Base-by-base conservation (phyloP, 2,797 vertebrate genomes). In the Rhodeus uyekii region DNA sequence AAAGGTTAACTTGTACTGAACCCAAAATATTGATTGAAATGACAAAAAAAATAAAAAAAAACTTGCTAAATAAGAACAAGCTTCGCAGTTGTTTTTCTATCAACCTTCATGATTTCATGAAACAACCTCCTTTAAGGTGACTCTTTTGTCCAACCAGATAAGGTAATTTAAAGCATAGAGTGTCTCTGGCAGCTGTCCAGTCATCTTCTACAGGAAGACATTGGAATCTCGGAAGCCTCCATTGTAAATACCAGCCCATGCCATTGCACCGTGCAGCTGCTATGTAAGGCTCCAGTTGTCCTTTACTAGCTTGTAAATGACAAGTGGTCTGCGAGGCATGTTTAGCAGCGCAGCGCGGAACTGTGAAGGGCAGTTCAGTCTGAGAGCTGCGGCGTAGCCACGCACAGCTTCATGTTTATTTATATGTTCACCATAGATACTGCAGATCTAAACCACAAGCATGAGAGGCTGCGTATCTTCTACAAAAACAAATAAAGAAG, bases 401-500 rank as follows among this genome's bases (percentile, higher is more conserved):
- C 58, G 74, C 64, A 61, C 63, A 34, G 73, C 50, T 83, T 78
- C 76, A 60, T 85, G 83, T 87, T 87, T 88, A 85, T 88, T 86
- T 88, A 86, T 83, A 76, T 42, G 38, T 81, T 88, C 78, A 81
- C 85, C 83, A 83, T 85, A 86, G 87, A 88, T 87, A 87, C 83
- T 48, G 68, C 80, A 84, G 79, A 83, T 36, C 76, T 87, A 78
- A 79, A 81, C 78, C 80, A 78, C 83, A 83, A 78, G 42, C 55
- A 44, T 13, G 16, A 48, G 72, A 79, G 63, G 34, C 58, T 80
- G 69, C 36, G 39, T 69, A 60, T 67, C 39, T 63, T 71, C 73
- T 14, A 72, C 55, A 53, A 68, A 63, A 74, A 81, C 71, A 64
- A 73, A 53, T 19, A 73, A 61, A 12, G 32, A 82, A 87, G 75